These are phyloP conservation scores for Neuroterus valhalla DNA, from an alignment of 1,140 invertebrate genomes.

Conservation along the genomic window DNA sequence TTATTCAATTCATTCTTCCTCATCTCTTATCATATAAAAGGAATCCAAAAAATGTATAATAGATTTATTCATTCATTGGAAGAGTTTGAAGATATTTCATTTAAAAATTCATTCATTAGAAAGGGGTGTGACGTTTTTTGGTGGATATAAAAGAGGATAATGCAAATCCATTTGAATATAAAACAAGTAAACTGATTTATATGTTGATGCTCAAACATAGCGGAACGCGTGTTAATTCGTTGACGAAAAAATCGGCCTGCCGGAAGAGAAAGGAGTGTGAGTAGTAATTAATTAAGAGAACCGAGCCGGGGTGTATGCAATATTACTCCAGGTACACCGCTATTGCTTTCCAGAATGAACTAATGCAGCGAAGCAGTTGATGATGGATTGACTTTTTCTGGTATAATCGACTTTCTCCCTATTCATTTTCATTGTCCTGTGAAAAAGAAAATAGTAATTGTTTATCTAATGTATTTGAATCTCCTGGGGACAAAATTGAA, in stretches of 20 bases:
- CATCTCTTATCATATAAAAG: too few relatives aligned
- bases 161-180: constrained; percentile 10
- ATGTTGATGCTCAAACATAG: constrained; percentile 41
- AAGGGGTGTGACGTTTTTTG: neutral
- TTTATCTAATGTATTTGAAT: constrained; percentile 40
- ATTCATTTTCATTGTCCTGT: constrained; percentile 43
- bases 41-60: too few relatives aligned
- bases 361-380: constrained; percentile 45
- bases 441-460: constrained; percentile 49
- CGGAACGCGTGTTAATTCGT: constrained; percentile 46
- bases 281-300: constrained; percentile 66
- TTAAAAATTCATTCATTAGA: neutral
- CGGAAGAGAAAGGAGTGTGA: constrained; percentile 46
- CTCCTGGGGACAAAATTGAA: constrained; percentile 35
- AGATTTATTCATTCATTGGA: neutral
- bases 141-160: constrained; percentile 2
- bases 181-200: constrained; percentile 28
- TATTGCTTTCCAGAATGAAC: constrained; percentile 60
- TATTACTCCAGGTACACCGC: constrained; percentile 54
- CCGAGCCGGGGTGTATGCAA: constrained; percentile 58
- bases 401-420: neutral
- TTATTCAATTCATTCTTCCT: too few relatives aligned
- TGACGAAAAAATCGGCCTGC: constrained; percentile 40
- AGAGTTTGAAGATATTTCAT: neutral
- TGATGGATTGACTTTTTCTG: constrained; percentile 52